Base-by-base conservation (phyloP, 2,888 invertebrate species). In the Miltochrista miniata region DNA sequence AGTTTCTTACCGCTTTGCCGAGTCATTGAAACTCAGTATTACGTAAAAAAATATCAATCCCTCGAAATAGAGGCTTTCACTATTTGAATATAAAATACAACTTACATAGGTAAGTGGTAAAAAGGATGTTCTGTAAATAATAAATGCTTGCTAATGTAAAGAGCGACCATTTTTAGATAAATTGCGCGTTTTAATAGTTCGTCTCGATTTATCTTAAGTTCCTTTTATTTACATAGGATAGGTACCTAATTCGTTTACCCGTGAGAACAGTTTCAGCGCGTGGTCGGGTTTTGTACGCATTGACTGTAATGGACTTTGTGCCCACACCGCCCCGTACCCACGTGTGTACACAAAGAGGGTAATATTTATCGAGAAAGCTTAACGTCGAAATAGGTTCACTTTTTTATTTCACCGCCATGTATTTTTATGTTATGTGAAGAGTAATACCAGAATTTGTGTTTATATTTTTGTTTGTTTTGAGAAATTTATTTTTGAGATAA, bases 211-310 rank as follows among this genome's bases (percentile, higher is more conserved):
- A 24, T 24, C 18, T 5, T 24, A 24, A 24, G 18, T 24, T 24
- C 18, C 18, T 4, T 84, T 84, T 87, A 80, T 88, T 87, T 89
- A 80, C 82, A 81, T 74, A 69, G 76, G 70, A 54, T 74, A 79
- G 81, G 83, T 90, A 31, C 31, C 31, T 31, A 90, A 90, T 90
- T 88, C 85, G 81, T 84, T 90, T 88, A 86, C 86, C 76, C 81
- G 80, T 78, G 87, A 85, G 88, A 87, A 88, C 85, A 85, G 85
- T 81, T 87, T 85, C 83, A 85, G 82, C 87, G 84, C 87, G 87
- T 87, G 85, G 84, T 79, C 72, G 70, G 76, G 81, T 83, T n/a
- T 83, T 82, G 80, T 83, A 83, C 80, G 85, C 84, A 87, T 87
- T 83, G 84, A 81, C 82, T 82, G 82, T 86, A 89, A 88, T 89